Conservation (phyloP, 2,113 vertebrate genomes). For the Serinus canaria region DNA sequence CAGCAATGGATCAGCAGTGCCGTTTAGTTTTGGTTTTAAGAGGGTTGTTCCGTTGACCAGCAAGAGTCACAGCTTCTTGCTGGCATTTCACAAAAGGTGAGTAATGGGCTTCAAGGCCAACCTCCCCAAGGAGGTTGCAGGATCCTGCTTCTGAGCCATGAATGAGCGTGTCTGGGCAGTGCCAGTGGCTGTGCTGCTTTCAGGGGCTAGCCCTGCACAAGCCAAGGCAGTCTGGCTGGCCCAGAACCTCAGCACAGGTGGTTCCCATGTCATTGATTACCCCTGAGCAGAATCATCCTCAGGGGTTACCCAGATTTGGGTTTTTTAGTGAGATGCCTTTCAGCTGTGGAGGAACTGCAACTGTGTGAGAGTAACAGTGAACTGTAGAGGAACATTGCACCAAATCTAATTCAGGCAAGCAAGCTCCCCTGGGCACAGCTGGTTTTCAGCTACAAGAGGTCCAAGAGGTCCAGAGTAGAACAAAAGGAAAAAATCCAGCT, state of each 20-base stretch:
- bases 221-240: background rate
- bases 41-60: background rate
- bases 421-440: background rate
- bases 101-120: background rate
- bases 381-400: background rate
- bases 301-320: background rate
- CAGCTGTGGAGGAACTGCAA: background rate
- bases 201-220: accelerated
- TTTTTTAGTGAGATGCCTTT: background rate
- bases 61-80: background rate
- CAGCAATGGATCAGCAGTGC: background rate
- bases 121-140: background rate
- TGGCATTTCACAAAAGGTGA: background rate
- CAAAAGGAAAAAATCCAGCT: background rate
- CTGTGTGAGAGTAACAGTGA: background rate
- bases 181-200: background rate
- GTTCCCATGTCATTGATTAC: accelerated
- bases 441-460: background rate
- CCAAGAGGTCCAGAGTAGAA: background rate
- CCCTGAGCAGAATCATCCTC: background rate
- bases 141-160: background rate
- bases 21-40: background rate
- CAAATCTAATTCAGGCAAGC: background rate
- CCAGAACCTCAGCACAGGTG: background rate
- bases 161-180: background rate